Evolutionary conservation across 2,113 vertebrate genomes (phyloP).

Genomic region (Dicaeum eximium): DNA sequence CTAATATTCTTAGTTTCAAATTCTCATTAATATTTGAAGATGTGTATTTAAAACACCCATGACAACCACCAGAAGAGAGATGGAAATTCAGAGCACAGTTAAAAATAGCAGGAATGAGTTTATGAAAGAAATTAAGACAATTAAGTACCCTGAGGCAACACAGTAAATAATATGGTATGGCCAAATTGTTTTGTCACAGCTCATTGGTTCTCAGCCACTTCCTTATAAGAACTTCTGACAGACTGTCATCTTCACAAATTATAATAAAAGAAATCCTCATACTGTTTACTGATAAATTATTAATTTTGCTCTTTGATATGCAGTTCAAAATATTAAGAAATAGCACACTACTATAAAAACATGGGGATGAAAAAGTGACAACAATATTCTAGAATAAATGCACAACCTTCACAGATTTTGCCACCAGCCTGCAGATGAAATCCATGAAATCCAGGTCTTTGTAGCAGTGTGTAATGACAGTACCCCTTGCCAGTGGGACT

Average conservation of each 20-base stretch:
- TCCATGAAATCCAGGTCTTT: conserved; percentile 95
- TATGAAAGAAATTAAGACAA: background rate
- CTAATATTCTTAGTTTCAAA: background rate
- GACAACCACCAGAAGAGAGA: background rate
- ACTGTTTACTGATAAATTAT: background rate
- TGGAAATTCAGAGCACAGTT: background rate
- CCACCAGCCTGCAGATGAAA: conserved; percentile 90
- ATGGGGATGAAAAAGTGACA: background rate
- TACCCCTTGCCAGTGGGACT: conserved; percentile 85
- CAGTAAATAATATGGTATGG: background rate
- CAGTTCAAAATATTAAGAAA: background rate
- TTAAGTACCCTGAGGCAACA: background rate
- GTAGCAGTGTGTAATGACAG: conserved; percentile 90
- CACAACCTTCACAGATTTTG: conserved; percentile 86
- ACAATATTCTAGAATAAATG: background rate
- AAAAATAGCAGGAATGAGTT: background rate
- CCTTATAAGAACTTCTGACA: background rate
- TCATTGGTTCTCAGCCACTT: background rate
- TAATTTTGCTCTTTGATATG: background rate
- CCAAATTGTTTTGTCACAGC: background rate
- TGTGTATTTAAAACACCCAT: accelerated
- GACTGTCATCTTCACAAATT: background rate
- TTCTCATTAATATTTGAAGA: background rate
- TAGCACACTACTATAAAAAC: background rate
- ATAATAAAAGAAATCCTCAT: background rate